Percentiles rank a stretch among this genome's conserved stretches.
Conservation (phyloP, 92 coral and sea anemone species). For the Plumapathes pennacea region DNA sequence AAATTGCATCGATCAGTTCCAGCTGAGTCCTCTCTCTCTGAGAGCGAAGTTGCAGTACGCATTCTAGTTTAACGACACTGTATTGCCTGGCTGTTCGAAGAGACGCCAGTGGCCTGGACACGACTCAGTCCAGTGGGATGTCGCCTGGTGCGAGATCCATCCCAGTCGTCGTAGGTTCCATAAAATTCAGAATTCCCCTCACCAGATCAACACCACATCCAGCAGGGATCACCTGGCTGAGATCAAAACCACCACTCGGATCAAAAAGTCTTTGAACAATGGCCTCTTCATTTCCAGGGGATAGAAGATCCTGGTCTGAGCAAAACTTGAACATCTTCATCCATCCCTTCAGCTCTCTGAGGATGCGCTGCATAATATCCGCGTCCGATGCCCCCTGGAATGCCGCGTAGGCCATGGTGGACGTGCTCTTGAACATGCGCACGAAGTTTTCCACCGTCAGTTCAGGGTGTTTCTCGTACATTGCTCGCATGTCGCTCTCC, state of each 20-base stretch:
- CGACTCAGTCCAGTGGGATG: slow-evolving; percentile 8
- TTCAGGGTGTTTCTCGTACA: background rate
- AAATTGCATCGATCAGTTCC: too few species aligned
- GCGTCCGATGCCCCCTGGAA: background rate
- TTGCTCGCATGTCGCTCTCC: background rate
- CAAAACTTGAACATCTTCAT: background rate
- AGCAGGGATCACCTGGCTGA: background rate
- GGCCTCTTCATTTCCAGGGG: slow-evolving; percentile 1
- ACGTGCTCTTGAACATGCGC: background rate
- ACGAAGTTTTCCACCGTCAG: background rate
- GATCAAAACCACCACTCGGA: background rate
- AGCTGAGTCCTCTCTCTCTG: too few species aligned
- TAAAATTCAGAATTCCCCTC: background rate
- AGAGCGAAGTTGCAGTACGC: too few species aligned
- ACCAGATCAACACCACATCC: background rate
- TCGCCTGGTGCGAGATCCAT: background rate
- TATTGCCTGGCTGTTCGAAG: too few species aligned
- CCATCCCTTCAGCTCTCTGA: background rate
- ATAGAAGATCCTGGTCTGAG: background rate
- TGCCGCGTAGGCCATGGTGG: background rate
- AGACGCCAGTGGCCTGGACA: too few species aligned
- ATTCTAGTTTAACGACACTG: too few species aligned
- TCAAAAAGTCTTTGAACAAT: background rate
- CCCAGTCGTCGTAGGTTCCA: background rate
- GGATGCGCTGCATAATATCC: background rate